phyloP scores from a whole-genome alignment of 1,140 invertebrate genomes.

The Pseudomyrmex pallidus region DNA sequence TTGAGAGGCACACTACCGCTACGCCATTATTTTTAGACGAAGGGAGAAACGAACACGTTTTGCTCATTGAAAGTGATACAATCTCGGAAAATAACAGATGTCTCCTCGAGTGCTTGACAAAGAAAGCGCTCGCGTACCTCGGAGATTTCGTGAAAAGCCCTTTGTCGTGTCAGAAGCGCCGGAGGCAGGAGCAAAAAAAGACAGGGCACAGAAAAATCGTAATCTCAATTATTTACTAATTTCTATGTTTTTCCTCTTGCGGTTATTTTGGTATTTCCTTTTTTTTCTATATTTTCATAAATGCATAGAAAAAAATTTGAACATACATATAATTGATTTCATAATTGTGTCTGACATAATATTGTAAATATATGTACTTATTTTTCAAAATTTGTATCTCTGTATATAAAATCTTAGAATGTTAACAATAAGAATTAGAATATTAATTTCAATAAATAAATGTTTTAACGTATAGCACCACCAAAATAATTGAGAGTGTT shows the following conservation, averaged over 20 bases:
- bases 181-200: conserved; percentile 52
- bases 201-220: conserved; percentile 54
- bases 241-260: background rate
- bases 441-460: background rate
- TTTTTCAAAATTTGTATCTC: background rate
- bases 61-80: conserved; percentile 72
- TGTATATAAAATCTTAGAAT: too few species aligned
- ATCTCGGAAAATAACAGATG: conserved; percentile 76
- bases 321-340: too few species aligned
- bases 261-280: conserved; percentile 24
- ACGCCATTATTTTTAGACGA: conserved; percentile 62
- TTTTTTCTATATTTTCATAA: background rate
- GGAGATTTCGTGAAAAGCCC: conserved; percentile 70
- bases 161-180: conserved; percentile 69
- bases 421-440: background rate
- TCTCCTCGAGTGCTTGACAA: conserved; percentile 73
- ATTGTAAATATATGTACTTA: background rate
- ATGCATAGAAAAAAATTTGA: too few species aligned
- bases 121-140: conserved; percentile 70
- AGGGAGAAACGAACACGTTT: conserved; percentile 51
- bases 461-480: background rate
- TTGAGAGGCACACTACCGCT: background rate
- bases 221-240: conserved; percentile 69
- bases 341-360: too few species aligned
- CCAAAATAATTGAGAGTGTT: background rate